These are phyloP conservation scores for Eleginops maclovinus DNA, from an alignment of 2,113 vertebrate species.

Conservation along the genomic window DNA sequence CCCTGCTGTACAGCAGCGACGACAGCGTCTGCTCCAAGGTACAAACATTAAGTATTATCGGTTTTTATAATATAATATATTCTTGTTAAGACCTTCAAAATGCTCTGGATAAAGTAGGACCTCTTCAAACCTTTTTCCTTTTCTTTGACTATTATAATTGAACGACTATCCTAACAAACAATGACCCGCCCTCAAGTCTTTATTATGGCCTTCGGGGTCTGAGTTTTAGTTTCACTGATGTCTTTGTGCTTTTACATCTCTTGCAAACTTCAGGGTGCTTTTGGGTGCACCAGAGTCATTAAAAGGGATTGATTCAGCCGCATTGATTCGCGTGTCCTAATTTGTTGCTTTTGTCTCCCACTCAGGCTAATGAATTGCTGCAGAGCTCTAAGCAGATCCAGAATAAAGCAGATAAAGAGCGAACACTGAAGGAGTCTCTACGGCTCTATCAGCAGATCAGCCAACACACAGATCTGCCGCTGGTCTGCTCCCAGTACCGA, in stretches of 20 bases:
- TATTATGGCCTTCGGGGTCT: too few relatives aligned
- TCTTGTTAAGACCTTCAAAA: neutral
- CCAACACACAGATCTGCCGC: constrained; percentile 92
- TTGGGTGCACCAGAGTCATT: constrained; percentile 1
- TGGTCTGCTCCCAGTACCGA: constrained; percentile 94
- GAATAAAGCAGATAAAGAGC: constrained; percentile 92
- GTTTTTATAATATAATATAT: neutral
- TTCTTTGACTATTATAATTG: too few relatives aligned
- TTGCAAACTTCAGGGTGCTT: constrained; percentile 10
- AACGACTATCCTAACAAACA: too few relatives aligned
- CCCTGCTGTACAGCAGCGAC: constrained; percentile 94
- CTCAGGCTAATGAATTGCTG: constrained; percentile 95
- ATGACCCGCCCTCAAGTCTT: too few relatives aligned
- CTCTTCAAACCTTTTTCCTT: too few relatives aligned
- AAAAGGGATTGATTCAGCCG: constrained; percentile 30
- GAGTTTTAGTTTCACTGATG: too few relatives aligned
- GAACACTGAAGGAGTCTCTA: constrained; percentile 91
- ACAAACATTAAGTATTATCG: neutral
- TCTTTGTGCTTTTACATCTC: constrained; percentile 3
- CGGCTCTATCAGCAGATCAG: constrained; percentile 96
- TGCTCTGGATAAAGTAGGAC: neutral
- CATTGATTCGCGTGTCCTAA: constrained; percentile 31
- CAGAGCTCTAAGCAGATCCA: constrained; percentile 94
- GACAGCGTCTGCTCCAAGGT: constrained; percentile 98
- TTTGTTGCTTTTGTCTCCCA: constrained; percentile 28